Evolutionary conservation across 2,888 invertebrate species (phyloP).

Genomic region (Idaea dimidiata): DNA sequence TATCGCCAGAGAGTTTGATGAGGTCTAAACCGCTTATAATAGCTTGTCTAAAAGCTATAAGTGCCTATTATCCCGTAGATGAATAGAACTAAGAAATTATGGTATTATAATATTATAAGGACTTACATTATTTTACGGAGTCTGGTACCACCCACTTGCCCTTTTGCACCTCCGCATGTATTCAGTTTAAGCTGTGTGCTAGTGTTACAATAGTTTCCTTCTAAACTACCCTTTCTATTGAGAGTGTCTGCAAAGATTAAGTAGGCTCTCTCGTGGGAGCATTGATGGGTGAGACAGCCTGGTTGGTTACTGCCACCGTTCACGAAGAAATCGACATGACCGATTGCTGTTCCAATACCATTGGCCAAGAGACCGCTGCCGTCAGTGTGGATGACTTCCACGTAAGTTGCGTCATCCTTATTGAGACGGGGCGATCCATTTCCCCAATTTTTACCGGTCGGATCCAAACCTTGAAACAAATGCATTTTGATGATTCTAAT

Average conservation of each 20-base stretch:
- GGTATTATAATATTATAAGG: conserved; percentile 7
- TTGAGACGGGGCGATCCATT: conserved; percentile 36
- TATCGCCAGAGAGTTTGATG: too few relatives aligned
- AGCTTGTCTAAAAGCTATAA: too few relatives aligned
- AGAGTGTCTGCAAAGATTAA: conserved; percentile 51
- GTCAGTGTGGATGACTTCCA: conserved; percentile 64
- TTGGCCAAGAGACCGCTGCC: conserved; percentile 38
- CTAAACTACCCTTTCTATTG: conserved; percentile 28
- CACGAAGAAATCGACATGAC: conserved; percentile 93
- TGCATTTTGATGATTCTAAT: not conserved
- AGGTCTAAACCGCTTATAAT: too few relatives aligned
- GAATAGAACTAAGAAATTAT: too few relatives aligned
- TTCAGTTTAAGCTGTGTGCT: conserved; percentile 40
- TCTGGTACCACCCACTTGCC: conserved; percentile 45
- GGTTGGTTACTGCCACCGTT: conserved; percentile 89
- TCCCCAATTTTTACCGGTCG: conserved; percentile 46
- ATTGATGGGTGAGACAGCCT: conserved; percentile 49
- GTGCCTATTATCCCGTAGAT: too few relatives aligned
- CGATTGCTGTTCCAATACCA: conserved; percentile 87
- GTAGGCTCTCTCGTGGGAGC: conserved; percentile 54
- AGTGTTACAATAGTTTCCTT: conserved; percentile 41
- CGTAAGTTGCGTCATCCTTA: conserved; percentile 48
- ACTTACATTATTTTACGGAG: conserved; percentile 47
- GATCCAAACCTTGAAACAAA: conserved; percentile 47
- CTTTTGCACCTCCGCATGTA: conserved; percentile 37